Base-by-base conservation (phyloP, 2,888 invertebrate genomes). In the Sesamia inferens region DNA sequence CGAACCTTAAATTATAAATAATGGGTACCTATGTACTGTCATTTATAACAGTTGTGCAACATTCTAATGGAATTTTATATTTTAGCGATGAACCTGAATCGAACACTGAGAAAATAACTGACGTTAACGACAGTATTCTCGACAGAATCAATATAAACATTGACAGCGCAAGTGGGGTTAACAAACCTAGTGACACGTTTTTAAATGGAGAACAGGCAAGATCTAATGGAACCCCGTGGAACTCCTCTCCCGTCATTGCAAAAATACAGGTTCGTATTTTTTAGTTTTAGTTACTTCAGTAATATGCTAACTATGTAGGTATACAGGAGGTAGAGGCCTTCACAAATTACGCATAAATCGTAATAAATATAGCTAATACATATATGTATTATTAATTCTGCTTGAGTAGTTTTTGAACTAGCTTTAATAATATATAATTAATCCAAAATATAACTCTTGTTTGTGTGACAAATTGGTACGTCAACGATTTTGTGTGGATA, bases 91-190 rank as follows among this genome's bases (percentile, higher is more conserved):
- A 93, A 57, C 80, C 87, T 71, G 91, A 93, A 73, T 84, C 86
- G 74, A 95, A 94, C 77, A 89, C 85, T n/a, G 99, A 99, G 79
- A 96, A 98, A 85, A 90, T 99, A 16, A 95, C 98, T 44, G 99
- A 99, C 87, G 97, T 97, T 19, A 99, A 99, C 94, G 99, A 99
- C 93, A 96, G 97, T 64, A 97, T 99, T 76, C 94, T 99, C 66
- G 99, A 99, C 90, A 97, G 97, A 89, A 97, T 98, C 67, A 98
- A 98, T 89, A 97, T 97, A 84, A 96, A 96, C 88, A 96, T 98
- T 85, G 98, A 98, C 90, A 97, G 97, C 72, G 93, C 97, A 71
- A 96, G 73, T 57, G 91, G 92, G n/a, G 89, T 87, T 10, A 90
- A 89, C 77, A 80, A 86, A 66, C 82, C 90, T 0, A 86, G 68